Conservation (phyloP, 2,113 vertebrate species). For the Pardalotus punctatus region DNA sequence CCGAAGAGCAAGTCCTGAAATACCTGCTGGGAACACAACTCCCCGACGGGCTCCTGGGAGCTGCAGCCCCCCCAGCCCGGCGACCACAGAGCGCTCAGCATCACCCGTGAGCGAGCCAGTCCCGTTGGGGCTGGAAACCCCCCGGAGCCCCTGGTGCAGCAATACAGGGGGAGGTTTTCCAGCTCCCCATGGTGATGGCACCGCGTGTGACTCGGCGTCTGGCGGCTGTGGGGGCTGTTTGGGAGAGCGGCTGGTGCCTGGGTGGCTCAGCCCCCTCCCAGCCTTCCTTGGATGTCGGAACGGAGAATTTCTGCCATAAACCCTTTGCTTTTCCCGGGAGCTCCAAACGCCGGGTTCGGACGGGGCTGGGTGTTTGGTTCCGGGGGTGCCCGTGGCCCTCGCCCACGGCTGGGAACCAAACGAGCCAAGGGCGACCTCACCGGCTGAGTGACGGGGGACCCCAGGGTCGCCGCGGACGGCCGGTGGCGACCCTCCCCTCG, state of each 20-base stretch:
- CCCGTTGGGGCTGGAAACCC: neutral
- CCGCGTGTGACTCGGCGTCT: neutral
- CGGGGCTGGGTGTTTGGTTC: neutral
- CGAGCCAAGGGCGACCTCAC: neutral
- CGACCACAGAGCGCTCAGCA: neutral
- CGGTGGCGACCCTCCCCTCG: no score
- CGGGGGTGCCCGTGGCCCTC: neutral
- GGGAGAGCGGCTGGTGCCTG: neutral
- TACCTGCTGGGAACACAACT: neutral
- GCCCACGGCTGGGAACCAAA: neutral
- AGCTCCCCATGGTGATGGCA: neutral
- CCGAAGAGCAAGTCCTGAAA: neutral
- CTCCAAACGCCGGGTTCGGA: neutral
- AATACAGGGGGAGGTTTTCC: neutral
- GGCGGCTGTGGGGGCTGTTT: neutral
- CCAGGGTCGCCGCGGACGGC: neutral
- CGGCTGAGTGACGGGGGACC: neutral
- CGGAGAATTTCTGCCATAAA: neutral
- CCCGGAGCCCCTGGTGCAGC: neutral
- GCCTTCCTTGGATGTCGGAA: neutral
- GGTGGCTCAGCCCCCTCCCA: neutral
- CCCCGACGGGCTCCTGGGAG: neutral
- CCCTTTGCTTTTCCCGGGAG: neutral
- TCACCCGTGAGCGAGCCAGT: rapidly evolving
- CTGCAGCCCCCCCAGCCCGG: neutral